phyloP scores from a whole-genome alignment of 2,113 vertebrate species.

The Centrocercus urophasianus region DNA sequence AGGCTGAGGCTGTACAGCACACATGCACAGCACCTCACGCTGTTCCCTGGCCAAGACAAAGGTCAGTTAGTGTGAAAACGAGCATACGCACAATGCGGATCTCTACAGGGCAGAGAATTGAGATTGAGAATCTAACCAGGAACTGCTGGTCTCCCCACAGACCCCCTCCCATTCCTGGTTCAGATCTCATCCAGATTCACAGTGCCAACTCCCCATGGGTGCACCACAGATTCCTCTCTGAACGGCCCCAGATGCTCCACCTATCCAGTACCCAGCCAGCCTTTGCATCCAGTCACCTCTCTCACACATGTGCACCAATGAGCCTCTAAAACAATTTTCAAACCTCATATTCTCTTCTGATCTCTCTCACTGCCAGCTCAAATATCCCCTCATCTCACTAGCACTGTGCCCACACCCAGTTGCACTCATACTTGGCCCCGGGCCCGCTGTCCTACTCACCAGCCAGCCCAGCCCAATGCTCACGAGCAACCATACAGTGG shows the following conservation, averaged over 20 bases:
- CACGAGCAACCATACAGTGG: background rate
- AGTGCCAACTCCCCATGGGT: background rate
- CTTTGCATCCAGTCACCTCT: background rate
- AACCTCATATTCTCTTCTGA: background rate
- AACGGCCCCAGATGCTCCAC: background rate
- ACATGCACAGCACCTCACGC: background rate
- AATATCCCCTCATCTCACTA: background rate
- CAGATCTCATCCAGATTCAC: background rate
- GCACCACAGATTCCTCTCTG: background rate
- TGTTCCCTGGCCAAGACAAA: background rate
- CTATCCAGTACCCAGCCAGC: background rate
- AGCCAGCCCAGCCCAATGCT: background rate
- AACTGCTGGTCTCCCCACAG: background rate
- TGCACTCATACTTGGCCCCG: background rate
- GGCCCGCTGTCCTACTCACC: background rate
- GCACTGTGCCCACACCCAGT: background rate
- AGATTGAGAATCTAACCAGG: background rate
- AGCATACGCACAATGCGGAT: background rate
- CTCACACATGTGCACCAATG: background rate
- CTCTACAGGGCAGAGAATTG: background rate
- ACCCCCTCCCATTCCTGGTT: background rate
- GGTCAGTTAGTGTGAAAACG: background rate
- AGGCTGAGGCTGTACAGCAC: background rate
- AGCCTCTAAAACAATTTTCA: background rate
- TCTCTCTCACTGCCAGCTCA: background rate